These are phyloP conservation scores for Tenebrio molitor DNA, from an alignment of 1,140 invertebrate species.

Conservation along the genomic window DNA sequence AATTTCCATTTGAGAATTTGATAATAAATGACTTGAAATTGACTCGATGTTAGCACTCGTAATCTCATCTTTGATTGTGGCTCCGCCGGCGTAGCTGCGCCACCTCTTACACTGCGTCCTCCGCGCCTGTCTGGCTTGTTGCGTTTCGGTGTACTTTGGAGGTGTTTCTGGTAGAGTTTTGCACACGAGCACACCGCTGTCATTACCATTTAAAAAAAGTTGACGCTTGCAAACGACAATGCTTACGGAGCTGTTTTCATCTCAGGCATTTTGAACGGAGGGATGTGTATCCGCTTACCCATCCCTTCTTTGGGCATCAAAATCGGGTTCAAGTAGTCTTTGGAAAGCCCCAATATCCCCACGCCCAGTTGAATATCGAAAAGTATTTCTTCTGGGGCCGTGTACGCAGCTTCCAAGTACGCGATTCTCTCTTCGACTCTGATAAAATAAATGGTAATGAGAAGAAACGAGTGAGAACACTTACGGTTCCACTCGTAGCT, in stretches of 20 bases:
- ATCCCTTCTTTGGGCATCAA: slow-evolving; percentile 59
- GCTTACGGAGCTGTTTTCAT: slow-evolving; percentile 49
- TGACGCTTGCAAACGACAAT: background rate
- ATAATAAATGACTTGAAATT: slow-evolving; percentile 12
- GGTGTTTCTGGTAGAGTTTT: slow-evolving; percentile 51
- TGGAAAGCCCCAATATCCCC: slow-evolving; percentile 62
- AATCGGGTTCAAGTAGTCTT: slow-evolving; percentile 58
- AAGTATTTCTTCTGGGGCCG: slow-evolving; percentile 62
- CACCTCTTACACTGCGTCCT: slow-evolving; percentile 57
- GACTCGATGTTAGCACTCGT: slow-evolving; percentile 3
- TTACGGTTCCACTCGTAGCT: slow-evolving; percentile 60
- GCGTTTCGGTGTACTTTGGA: slow-evolving; percentile 53
- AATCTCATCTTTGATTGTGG: background rate
- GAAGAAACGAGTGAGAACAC: background rate
- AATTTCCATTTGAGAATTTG: background rate
- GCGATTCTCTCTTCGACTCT: slow-evolving; percentile 57
- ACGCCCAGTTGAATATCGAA: slow-evolving; percentile 57
- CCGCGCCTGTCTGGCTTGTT: slow-evolving; percentile 49
- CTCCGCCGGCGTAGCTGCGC: slow-evolving; percentile 45
- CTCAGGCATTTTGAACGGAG: slow-evolving; percentile 53
- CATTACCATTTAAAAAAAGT: slow-evolving; percentile 13
- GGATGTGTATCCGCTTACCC: slow-evolving; percentile 51
- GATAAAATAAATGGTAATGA: background rate
- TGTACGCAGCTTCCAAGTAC: slow-evolving; percentile 61
- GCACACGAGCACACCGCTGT: slow-evolving; percentile 2